Percentiles rank a stretch among this genome's conserved stretches.
phyloP scores from a whole-genome alignment of 2,888 invertebrate species.

The Drosophila eohydei region DNA sequence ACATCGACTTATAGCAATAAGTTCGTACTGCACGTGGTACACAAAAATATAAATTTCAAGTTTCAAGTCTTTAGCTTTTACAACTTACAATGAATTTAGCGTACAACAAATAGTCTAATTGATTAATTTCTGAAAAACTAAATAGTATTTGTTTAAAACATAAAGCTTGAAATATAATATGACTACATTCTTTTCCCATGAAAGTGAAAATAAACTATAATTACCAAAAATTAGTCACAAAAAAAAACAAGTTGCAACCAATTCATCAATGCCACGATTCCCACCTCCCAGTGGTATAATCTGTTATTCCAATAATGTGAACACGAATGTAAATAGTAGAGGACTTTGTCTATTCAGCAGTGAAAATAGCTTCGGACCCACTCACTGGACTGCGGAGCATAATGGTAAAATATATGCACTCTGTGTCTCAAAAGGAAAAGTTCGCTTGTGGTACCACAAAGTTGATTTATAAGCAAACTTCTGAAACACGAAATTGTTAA shows the following conservation, averaged over 20 bases:
- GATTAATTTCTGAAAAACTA: no score
- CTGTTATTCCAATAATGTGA: conserved; percentile 70
- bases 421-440: conserved; percentile 23
- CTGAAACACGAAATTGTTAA: conserved; percentile 61
- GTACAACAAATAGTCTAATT: no score
- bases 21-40: no score
- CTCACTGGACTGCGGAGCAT: conserved; percentile 3
- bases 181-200: no score
- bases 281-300: conserved; percentile 52
- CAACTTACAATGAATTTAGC: no score
- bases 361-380: conserved; percentile 26
- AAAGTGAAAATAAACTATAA: neutral
- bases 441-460: conserved; percentile 43
- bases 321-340: conserved; percentile 63
- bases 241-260: neutral
- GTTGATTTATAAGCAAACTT: conserved; percentile 77
- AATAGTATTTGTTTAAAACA: no score
- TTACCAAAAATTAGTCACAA: neutral
- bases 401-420: conserved; percentile 45
- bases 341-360: conserved; percentile 36
- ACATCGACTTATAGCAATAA: no score
- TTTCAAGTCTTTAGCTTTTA: no score
- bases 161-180: no score
- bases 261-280: conserved; percentile 5
- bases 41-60: no score